Percentiles rank a stretch among this genome's conserved stretches.
phyloP scores from a whole-genome alignment of 2,797 vertebrate species.

The Etheostoma perlongum region DNA sequence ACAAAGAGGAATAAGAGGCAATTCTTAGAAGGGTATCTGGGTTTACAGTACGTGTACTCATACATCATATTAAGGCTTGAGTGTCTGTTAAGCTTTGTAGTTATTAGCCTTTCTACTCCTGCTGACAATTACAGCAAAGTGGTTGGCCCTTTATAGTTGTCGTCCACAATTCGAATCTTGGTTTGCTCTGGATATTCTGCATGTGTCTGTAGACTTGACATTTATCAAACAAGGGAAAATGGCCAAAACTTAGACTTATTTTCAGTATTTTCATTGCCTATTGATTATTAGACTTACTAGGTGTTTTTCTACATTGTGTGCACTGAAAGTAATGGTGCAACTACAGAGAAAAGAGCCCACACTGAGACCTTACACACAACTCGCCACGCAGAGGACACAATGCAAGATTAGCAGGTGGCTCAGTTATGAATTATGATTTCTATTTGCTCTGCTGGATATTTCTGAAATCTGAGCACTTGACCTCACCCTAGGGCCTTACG shows the following conservation, averaged over 20 bases:
- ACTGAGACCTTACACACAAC: not conserved
- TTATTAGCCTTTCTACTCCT: conserved; percentile 19
- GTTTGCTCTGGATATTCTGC: not conserved
- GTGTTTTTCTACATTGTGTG: not conserved
- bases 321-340: not conserved
- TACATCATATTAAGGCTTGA: conserved; percentile 7
- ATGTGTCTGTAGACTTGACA: conserved; percentile 24
- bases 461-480: conserved; percentile 32
- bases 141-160: conserved; percentile 1
- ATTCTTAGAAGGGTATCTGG: conserved; percentile 6
- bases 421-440: conserved; percentile 20
- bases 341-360: not conserved
- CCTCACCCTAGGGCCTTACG: not conserved
- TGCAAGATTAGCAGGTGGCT: conserved; percentile 9
- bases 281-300: not conserved
- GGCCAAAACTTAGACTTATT: not conserved
- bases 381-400: not conserved
- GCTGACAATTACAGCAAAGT: conserved; percentile 9
- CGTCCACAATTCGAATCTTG: not conserved
- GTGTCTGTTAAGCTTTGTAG: conserved; percentile 6
- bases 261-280: conserved; percentile 9
- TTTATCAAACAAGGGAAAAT: conserved; percentile 20
- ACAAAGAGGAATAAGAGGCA: conserved; percentile 22
- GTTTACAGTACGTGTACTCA: conserved; percentile 13
- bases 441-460: conserved; percentile 39